Evolutionary conservation across 2,797 vertebrate species (phyloP), one percentile per base, ranked within the genome.

Genomic region (Pseudocheirus occidentalis): DNA sequence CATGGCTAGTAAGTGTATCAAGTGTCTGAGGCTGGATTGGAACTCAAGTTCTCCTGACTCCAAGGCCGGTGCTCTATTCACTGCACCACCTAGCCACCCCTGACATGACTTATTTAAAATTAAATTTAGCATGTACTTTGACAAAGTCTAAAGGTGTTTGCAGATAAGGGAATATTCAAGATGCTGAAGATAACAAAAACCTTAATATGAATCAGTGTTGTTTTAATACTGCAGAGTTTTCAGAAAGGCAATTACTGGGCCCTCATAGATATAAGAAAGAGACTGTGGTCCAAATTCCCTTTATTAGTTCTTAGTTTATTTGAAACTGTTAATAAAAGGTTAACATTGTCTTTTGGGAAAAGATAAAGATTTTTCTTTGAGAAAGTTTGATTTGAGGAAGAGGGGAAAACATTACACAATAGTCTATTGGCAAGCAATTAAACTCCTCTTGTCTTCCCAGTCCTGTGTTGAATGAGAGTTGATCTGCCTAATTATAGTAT

Each of bases 391-490:
- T 97, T 98, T 90, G 96, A 97, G 97, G 87, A 46, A 81, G 73
- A 81, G 73, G 81, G 56, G 87, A 81, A 57, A 97, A 95, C 2
- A 5, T 55, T 96, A 31, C 55, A 95, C 52, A 98, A 91, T 56
- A 96, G 31, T 92, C 93, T 97, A 96, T 56, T 97, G 96, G 96
- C 90, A 96, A 98, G 95, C 62, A 97, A 97, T 96, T 97, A 97
- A 97, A 95, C 24, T 93, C 90, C 1, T 93, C 91, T 59, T 95
- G 91, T 40, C 27, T 97, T 46, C 66, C 29, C 52, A 94, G 55
- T 16, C 91, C 28, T 54, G 18, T 94, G 95, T 59, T 97, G 96
- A 95, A 92, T 97, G 97, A 94, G 0, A 92, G n/a, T 31, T 97
- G 91, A 97, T 58, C n/a, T 95, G 95, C 94, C 53, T 96, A 97